Percentiles rank a stretch among this genome's conserved stretches.
These are phyloP conservation scores for Crocuta crocuta DNA, from an alignment of 2,113 vertebrate genomes.

Conservation along the genomic window DNA sequence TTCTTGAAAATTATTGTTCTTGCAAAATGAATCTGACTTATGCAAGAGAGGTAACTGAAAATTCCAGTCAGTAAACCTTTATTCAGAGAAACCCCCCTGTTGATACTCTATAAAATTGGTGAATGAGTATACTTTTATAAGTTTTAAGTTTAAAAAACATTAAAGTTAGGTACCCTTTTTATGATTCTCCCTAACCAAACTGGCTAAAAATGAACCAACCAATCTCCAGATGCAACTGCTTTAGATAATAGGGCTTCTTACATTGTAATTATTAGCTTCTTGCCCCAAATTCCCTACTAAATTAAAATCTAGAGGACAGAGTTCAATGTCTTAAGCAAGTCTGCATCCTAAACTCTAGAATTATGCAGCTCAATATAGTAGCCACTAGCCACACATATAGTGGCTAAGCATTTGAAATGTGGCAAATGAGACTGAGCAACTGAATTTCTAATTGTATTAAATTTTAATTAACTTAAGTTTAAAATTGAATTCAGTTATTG, in stretches of 20 bases:
- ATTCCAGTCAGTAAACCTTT: not conserved
- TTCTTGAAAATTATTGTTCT: not conserved
- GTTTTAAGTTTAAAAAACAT: not conserved
- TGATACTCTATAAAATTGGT: not conserved
- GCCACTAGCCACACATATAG: not conserved
- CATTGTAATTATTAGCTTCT: not conserved
- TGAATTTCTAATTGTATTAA: not conserved
- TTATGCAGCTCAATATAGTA: not conserved
- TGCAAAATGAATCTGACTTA: not conserved
- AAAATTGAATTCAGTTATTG: not conserved
- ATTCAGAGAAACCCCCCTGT: not conserved
- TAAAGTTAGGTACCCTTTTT: conserved; percentile 10
- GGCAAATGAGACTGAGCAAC: not conserved
- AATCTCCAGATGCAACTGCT: not conserved
- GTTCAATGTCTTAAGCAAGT: not conserved
- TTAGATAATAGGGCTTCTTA: not conserved
- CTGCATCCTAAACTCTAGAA: not conserved
- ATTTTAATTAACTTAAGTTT: not conserved
- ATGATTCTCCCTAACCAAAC: not conserved
- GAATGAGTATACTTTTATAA: not conserved
- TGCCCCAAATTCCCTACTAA: not conserved
- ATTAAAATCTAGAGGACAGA: conserved; percentile 12
- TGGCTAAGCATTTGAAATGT: not conserved
- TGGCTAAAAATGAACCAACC: conserved; percentile 44
- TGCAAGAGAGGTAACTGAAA: not conserved